A percentile compares a stretch with the other conserved stretches of the same genome.
Conservation (phyloP, 2,797 vertebrate species). For the Falco novaeseelandiae region DNA sequence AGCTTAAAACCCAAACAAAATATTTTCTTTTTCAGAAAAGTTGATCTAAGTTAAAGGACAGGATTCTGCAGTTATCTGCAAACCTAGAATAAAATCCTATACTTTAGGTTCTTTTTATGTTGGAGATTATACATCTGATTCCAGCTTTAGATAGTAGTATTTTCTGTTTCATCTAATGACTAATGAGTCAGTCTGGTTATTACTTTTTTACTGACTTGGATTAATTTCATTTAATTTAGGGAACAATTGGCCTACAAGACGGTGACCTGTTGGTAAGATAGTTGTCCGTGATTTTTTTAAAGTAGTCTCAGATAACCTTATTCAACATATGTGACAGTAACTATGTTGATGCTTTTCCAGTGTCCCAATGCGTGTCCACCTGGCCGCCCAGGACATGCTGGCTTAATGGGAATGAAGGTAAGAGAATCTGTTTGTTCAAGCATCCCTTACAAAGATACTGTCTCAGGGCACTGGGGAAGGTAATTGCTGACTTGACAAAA, state of each 20-base stretch:
- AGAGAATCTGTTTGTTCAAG: conserved; percentile 19
- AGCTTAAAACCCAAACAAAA: neutral
- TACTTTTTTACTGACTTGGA: neutral
- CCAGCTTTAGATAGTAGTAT: neutral
- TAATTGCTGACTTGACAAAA: neutral
- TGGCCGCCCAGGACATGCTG: conserved; percentile 89
- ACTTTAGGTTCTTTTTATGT: neutral
- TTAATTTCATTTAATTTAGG: conserved; percentile 73
- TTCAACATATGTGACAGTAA: neutral
- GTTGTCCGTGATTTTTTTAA: neutral
- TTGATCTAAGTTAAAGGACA: neutral
- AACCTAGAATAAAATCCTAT: neutral
- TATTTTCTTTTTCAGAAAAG: neutral
- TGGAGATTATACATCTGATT: neutral
- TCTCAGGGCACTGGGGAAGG: neutral
- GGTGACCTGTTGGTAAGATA: conserved; percentile 82
- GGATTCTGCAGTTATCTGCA: neutral
- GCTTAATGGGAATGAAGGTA: conserved; percentile 97
- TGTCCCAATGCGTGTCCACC: conserved; percentile 91
- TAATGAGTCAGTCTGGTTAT: neutral
- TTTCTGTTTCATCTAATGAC: neutral
- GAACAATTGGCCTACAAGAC: conserved; percentile 79
- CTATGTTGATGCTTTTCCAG: conserved; percentile 74
- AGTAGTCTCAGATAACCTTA: neutral
- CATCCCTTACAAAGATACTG: neutral